These are phyloP conservation scores for Pseudanteris insignis DNA, from an alignment of 2,888 invertebrate genomes.

Conservation along the genomic window DNA sequence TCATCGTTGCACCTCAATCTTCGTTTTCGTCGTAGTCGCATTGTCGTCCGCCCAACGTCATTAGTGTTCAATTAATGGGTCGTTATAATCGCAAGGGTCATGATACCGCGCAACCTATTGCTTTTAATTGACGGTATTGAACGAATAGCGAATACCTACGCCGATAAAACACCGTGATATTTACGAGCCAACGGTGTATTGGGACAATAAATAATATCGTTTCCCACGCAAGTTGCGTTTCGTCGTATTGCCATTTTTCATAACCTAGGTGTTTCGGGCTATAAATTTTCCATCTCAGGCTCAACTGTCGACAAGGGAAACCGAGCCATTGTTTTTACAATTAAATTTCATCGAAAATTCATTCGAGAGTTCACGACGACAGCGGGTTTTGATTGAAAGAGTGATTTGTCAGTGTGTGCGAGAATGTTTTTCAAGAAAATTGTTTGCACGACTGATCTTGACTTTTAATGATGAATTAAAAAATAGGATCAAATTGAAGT, in stretches of 20 bases:
- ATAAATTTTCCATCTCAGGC: constrained; percentile 17
- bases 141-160: constrained; percentile 26
- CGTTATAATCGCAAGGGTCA: constrained; percentile 29
- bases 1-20: constrained; percentile 4
- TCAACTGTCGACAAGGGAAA: neutral
- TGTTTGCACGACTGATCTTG: no score
- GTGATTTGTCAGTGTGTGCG: no score
- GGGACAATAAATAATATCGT: constrained; percentile 34
- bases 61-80: constrained; percentile 34
- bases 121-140: constrained; percentile 38
- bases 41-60: constrained; percentile 32
- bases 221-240: constrained; percentile 34
- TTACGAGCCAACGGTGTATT: constrained; percentile 21
- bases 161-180: constrained; percentile 26
- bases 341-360: constrained; percentile 4
- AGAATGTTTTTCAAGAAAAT: no score
- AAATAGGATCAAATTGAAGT: no score
- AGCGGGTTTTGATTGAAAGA: no score
- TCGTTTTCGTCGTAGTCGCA: constrained; percentile 22
- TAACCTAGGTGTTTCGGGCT: constrained; percentile 12
- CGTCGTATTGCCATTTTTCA: constrained; percentile 31
- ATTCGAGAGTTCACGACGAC: no score
- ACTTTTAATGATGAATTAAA: no score
- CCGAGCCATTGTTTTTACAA: constrained; percentile 14
- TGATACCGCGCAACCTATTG: constrained; percentile 27